These are phyloP conservation scores for Nasonia giraulti DNA, from an alignment of 1,140 invertebrate genomes.

Conservation along the genomic window DNA sequence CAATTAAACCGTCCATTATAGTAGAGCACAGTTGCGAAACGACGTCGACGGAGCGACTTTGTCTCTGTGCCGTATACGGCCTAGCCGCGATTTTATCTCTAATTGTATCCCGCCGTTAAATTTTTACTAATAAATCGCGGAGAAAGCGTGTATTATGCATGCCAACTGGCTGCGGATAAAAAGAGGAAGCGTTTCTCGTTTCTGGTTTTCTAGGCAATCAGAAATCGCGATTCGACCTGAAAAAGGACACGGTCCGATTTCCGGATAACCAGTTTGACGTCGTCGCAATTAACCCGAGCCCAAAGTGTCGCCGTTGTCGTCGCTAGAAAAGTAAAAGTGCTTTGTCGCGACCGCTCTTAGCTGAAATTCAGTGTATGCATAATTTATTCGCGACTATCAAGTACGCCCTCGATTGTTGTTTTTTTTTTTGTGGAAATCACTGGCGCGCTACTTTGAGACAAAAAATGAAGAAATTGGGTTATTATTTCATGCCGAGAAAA, in stretches of 20 bases:
- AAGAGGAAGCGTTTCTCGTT: constrained; percentile 11
- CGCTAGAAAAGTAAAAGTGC: constrained; percentile 44
- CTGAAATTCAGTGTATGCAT: not conserved
- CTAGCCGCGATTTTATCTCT: not conserved
- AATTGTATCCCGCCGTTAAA: not conserved
- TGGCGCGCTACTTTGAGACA: too few species aligned
- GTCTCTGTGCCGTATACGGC: too few species aligned
- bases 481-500: too few species aligned
- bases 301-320: constrained; percentile 8
- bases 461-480: too few species aligned
- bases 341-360: not conserved
- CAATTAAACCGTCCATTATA: not conserved
- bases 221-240: constrained; percentile 22
- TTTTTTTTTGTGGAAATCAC: too few species aligned
- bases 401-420: not conserved
- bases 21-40: not conserved
- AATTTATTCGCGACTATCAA: constrained; percentile 38
- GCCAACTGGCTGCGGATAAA: not conserved
- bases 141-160: constrained; percentile 1
- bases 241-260: constrained; percentile 44
- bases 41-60: too few species aligned
- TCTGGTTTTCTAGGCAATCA: constrained; percentile 13
- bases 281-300: constrained; percentile 38
- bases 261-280: constrained; percentile 45
- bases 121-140: constrained; percentile 30